Base-by-base conservation (phyloP, 2,113 vertebrate genomes). In the Climacteris rufus region DNA sequence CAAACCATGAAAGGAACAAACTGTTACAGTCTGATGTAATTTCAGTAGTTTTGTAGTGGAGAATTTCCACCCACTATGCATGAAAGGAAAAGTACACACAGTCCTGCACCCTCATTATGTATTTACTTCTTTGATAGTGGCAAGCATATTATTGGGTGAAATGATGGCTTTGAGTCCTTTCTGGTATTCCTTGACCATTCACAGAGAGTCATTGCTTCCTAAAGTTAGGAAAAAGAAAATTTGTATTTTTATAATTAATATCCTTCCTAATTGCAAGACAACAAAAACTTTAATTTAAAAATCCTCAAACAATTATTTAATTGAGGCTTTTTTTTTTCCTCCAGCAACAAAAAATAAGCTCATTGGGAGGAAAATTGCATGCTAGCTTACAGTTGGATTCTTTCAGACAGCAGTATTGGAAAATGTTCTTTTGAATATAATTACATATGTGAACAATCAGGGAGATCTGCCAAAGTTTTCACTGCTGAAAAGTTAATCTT, bases 51-150 rank as follows among this genome's bases (percentile, higher is more conserved):
- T 87, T 94, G 86, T 94, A 79, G 74, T 44, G 75, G 87, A 66
- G 93, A 97, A 95, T 97, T 97, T 97, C 94, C 94, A 95, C 92
- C 85, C 87, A 89, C 80, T 83, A 60, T 2, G 50, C 20, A 4
- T 85, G 91, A 94, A 90, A 89, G 44, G 60, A 92, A 96, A 96
- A 87, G 93, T 59, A 82, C 94, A 88, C 84, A 45, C 23, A 49
- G 94, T 91, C 59, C 96, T 87, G 74, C 59, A 59, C n/a, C 19
- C 33, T 66, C 42, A 6, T 77, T 65, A 76, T 54, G 61, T 42
- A 40, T 63, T 89, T 74, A 49, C 28, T 90, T 74, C 57, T 90
- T 72, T 3, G 25, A 75, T 25, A 72, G 66, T 27, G 40, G 69
- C 59, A 95, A 91, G 64, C 22, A 30, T 22, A 15, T 53, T 82